phyloP scores from a whole-genome alignment of 2,113 vertebrate genomes.

The Danionella cerebrum region DNA sequence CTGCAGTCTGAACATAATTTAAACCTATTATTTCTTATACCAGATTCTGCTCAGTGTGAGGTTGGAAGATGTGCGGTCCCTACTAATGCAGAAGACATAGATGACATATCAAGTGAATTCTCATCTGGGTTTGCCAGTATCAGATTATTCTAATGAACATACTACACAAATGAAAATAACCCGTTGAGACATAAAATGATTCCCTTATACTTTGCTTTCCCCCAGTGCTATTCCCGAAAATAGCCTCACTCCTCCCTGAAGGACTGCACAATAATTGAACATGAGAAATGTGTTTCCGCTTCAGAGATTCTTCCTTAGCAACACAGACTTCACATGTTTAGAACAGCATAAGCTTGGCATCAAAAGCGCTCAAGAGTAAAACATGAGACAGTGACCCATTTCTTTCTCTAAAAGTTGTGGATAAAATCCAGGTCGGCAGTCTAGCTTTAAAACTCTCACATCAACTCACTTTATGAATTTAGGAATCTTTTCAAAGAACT shows the following conservation, averaged over 20 bases:
- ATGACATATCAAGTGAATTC: no score
- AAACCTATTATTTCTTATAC: no score
- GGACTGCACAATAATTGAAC: background rate
- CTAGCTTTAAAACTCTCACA: background rate
- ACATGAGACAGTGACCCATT: background rate
- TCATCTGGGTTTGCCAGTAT: no score
- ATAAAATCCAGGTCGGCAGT: background rate
- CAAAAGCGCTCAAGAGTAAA: background rate
- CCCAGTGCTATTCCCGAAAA: background rate
- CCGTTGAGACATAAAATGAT: no score
- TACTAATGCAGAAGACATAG: no score
- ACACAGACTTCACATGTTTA: constrained; percentile 12
- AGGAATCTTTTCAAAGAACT: no score
- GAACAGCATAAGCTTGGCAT: background rate
- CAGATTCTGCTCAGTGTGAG: no score
- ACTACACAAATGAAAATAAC: background rate
- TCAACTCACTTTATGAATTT: background rate
- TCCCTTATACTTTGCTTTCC: background rate
- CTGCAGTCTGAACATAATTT: no score
- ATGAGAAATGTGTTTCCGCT: constrained; percentile 22
- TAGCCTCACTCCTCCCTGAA: background rate
- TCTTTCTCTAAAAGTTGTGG: background rate
- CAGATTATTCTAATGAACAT: no score
- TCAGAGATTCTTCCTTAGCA: constrained; percentile 27
- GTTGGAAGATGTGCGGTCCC: no score